These are phyloP conservation scores for Porphyrio hochstetteri DNA, from an alignment of 2,113 vertebrate species.

Conservation along the genomic window DNA sequence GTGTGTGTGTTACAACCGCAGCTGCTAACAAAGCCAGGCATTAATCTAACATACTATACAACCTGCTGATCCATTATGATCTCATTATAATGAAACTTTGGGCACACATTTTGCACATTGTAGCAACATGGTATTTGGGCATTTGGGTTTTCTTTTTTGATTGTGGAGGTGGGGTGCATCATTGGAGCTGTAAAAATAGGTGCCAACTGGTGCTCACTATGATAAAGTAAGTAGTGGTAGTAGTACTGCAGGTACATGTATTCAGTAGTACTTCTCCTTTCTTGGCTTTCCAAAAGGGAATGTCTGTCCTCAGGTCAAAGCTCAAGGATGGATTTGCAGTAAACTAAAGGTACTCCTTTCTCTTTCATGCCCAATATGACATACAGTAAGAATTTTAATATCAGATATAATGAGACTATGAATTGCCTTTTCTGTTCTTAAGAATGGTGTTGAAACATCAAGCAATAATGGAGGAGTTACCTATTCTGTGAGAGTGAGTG, in stretches of 20 bases:
- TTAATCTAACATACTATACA: neutral
- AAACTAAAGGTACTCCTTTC: neutral
- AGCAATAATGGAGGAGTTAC: neutral
- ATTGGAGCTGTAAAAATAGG: neutral
- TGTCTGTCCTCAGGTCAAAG: neutral
- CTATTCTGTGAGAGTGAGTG: neutral
- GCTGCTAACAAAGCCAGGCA: neutral
- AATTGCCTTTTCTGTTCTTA: neutral
- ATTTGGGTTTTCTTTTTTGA: too few species aligned
- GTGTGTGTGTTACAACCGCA: neutral
- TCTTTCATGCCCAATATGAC: neutral
- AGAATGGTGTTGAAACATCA: neutral
- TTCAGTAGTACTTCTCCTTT: neutral
- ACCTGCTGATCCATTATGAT: neutral
- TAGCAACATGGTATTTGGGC: neutral
- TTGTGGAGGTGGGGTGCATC: rapidly evolving
- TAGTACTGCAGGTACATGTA: neutral
- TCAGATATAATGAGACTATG: neutral
- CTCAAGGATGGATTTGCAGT: neutral
- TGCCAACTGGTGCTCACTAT: neutral
- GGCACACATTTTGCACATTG: neutral
- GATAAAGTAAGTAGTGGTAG: neutral
- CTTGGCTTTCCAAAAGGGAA: neutral
- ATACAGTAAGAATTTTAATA: neutral
- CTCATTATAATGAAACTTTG: neutral